Base-by-base conservation (phyloP, 2,888 invertebrate genomes). In the Lymantria dispar region DNA sequence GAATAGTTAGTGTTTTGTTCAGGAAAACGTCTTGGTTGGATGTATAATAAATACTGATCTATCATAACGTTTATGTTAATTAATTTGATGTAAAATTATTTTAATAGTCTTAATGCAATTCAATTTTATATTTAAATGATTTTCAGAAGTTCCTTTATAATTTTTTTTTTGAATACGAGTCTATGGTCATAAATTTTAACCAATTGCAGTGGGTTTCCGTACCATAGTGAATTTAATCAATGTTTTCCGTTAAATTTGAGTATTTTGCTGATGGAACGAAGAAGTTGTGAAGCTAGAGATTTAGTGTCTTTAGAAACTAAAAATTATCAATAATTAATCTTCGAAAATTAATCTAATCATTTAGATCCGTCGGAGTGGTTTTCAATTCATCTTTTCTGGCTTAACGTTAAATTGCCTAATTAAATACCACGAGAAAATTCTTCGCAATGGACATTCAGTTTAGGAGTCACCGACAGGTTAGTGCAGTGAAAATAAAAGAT, bases 381-480 rank as follows among this genome's bases (percentile, higher is more conserved):
- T 10, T 10, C 10, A 33, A 33, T 22, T 3, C 2, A 22, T 22
- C 5, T 8, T 7, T 33, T 33, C 33, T 7, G 33, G 33, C 33
- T 10, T 10, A 33, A 10, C 33, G 22, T 22, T 22, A 22, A 5
- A 10, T 10, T 38, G 38, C 38, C 3, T 9, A n/a, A n/a, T 36
- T n/a, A n/a, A 2, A 15, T 14, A 12, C 40, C 3, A 14, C 13
- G 15, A 38, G 38, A n/a, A 38, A n/a, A 38, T n/a, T 38, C 8
- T 15, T 14, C 49, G 50, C 60, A 63, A 87, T 87, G 87, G 87
- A 87, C 60, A 70, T 79, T 45, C 82, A 81, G 56, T 64, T 69
- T 45, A 78, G 87, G 54, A 82, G 83, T 63, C 80, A 77, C 50
- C 73, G 83, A 68, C 60, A 72, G 68, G 90, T 90, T 72, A 78